These are phyloP conservation scores for Peromyscus nudipes DNA, from an alignment of 2,797 vertebrate species.

Conservation along the genomic window DNA sequence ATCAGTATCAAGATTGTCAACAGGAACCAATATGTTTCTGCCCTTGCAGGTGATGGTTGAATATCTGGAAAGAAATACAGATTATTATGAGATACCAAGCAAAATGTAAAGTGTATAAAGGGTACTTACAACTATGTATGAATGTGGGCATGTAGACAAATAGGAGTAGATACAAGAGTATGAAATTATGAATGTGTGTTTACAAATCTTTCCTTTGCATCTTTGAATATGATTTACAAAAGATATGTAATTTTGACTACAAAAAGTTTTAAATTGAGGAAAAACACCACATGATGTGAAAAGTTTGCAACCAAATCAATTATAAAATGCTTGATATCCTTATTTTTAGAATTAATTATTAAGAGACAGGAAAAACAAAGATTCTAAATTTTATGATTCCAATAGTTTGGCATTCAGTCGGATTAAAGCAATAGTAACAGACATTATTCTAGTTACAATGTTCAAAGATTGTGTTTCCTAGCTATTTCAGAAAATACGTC, in stretches of 20 bases:
- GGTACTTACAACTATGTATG: background rate
- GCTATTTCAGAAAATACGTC: background rate
- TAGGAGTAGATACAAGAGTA: background rate
- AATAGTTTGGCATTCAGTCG: background rate
- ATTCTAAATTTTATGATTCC: constrained; percentile 19
- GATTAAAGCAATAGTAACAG: background rate
- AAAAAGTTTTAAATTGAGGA: constrained; percentile 17
- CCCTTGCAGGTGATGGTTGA: background rate
- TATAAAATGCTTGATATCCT: background rate
- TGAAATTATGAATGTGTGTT: background rate
- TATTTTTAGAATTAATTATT: constrained; percentile 40
- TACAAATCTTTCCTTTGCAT: background rate
- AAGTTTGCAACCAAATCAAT: background rate
- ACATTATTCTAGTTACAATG: background rate
- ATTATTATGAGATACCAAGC: background rate
- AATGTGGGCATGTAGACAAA: background rate
- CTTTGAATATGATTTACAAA: constrained; percentile 14
- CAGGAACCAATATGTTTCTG: background rate
- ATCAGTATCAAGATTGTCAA: background rate
- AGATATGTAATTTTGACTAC: background rate
- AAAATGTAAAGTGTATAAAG: background rate
- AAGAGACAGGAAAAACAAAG: background rate
- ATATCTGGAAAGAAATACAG: background rate
- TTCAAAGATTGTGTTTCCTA: background rate
- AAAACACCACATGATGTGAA: background rate